Evolutionary conservation across 2,797 vertebrate genomes (phyloP).

Genomic region (Nyctalus aviator): DNA sequence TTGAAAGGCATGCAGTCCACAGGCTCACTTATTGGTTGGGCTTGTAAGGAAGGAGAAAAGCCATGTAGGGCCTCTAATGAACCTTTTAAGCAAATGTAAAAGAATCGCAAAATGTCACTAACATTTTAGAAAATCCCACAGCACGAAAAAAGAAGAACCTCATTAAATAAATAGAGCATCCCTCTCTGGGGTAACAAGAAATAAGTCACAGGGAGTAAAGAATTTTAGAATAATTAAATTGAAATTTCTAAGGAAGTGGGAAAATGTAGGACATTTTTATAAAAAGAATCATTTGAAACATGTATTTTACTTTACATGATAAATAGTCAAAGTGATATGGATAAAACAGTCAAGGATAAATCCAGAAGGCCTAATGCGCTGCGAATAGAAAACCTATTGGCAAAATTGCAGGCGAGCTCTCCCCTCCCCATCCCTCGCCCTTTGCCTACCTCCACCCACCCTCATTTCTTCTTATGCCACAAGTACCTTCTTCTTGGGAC

Average conservation of each 20-base stretch:
- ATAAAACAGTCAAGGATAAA: neutral
- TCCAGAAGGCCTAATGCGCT: neutral
- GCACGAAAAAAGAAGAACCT: neutral
- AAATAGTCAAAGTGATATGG: neutral
- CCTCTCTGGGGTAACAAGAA: neutral
- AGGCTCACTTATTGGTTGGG: neutral
- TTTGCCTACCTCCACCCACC: no score
- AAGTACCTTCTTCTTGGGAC: neutral
- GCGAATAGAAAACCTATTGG: neutral
- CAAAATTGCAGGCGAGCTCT: no score
- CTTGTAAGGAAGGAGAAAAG: neutral
- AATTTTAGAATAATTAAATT: constrained; percentile 20
- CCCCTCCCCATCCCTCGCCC: no score
- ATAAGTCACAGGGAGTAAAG: neutral
- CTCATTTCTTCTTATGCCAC: neutral
- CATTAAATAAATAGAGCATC: constrained; percentile 34
- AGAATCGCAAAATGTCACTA: neutral
- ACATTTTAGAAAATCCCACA: neutral
- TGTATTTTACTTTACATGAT: neutral
- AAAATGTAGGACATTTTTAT: neutral
- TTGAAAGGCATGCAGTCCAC: neutral
- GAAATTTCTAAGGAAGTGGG: neutral
- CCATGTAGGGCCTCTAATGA: neutral
- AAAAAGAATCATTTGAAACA: constrained; percentile 2
- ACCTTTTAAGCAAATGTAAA: neutral